phyloP scores from a whole-genome alignment of 1,140 invertebrate species.

The Drosophila fuyamai region DNA sequence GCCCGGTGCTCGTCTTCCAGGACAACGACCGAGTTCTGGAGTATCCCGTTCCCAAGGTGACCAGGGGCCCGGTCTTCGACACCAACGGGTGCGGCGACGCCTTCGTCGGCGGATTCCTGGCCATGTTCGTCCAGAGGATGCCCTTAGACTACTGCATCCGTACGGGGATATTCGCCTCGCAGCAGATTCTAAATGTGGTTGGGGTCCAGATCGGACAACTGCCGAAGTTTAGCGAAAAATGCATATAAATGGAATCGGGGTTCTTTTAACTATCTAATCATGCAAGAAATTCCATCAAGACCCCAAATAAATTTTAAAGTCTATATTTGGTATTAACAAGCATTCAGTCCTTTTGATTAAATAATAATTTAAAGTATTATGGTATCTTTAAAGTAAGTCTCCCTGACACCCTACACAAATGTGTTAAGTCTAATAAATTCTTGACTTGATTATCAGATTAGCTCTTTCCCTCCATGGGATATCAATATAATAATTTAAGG shows the following conservation, averaged over 20 bases:
- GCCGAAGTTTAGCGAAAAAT: constrained; percentile 54
- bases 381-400: not conserved
- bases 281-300: not conserved
- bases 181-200: constrained; percentile 41
- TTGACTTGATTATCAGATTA: constrained; percentile 37
- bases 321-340: too few relatives aligned
- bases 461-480: constrained; percentile 7
- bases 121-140: constrained; percentile 92
- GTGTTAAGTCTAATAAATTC: constrained; percentile 27
- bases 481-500: constrained; percentile 53
- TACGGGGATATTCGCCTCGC: constrained; percentile 60
- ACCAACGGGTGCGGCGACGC: constrained; percentile 99
- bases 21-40: constrained; percentile 54
- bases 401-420: not conserved
- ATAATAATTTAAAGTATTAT: too few relatives aligned
- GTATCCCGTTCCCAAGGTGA: constrained; percentile 87
- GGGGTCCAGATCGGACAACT: constrained; percentile 56
- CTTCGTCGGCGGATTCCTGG: constrained; percentile 97
- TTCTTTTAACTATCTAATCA: not conserved
- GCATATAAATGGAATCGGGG: constrained; percentile 26
- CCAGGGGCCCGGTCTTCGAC: constrained; percentile 93
- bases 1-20: constrained; percentile 59
- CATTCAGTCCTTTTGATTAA: too few relatives aligned
- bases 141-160: constrained; percentile 80
- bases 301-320: constrained; percentile 12